phyloP scores from a whole-genome alignment of 2,888 invertebrate genomes.

The Hedya salicella region DNA sequence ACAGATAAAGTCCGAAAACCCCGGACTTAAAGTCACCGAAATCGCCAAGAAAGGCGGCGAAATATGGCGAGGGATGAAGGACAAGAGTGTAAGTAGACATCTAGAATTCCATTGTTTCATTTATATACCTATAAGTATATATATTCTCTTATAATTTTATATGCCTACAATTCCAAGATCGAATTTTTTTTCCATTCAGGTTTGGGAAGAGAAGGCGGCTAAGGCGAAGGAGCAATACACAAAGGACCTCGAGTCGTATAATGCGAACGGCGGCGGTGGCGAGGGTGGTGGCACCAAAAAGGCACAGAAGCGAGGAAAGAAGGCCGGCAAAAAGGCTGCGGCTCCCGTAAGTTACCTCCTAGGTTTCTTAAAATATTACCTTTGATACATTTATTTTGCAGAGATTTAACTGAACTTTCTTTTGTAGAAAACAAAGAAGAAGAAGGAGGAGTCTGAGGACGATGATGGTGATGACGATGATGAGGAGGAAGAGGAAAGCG shows the following conservation, averaged over 20 bases:
- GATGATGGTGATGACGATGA: conserved; percentile 86
- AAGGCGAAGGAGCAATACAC: conserved; percentile 96
- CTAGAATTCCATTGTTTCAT: conserved; percentile 24
- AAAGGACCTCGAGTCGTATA: conserved; percentile 95
- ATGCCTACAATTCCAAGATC: too few relatives aligned
- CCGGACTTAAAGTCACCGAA: conserved; percentile 96
- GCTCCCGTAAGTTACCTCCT: conserved; percentile 68
- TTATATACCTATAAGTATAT: too few relatives aligned
- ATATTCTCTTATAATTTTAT: too few relatives aligned
- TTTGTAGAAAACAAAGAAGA: conserved; percentile 81
- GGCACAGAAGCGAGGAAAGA: conserved; percentile 85
- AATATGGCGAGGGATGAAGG: conserved; percentile 95
- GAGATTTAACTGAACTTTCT: conserved; percentile 37
- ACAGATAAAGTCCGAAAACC: conserved; percentile 94
- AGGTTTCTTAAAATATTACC: conserved; percentile 1
- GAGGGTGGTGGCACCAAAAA: conserved; percentile 81
- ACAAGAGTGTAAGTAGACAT: conserved; percentile 89
- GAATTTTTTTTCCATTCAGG: conserved; percentile 79
- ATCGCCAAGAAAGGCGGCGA: conserved; percentile 98
- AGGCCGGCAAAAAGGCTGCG: conserved; percentile 76
- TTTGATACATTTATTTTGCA: conserved; percentile 7
- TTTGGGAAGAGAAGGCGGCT: conserved; percentile 96
- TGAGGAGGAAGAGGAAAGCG: conserved; percentile 87
- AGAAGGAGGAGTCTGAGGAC: conserved; percentile 87
- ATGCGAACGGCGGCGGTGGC: conserved; percentile 89